Conservation (phyloP, 2,797 vertebrate genomes). For the Crax fasciolata region DNA sequence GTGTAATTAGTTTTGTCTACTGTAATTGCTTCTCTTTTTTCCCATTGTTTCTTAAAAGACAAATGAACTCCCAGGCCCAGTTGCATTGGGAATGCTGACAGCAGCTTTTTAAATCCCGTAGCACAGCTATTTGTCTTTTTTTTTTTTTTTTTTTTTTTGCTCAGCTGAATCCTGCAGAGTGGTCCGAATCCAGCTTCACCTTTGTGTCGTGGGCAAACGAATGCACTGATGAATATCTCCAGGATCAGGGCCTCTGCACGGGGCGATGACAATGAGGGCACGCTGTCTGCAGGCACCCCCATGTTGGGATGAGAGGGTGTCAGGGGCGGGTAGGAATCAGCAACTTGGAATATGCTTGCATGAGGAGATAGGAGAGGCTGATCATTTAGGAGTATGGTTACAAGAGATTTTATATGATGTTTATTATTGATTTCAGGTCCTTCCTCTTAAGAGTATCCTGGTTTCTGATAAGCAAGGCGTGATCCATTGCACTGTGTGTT, state of each 20-base stretch:
- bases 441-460: not conserved
- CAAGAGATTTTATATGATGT: not conserved
- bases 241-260: not conserved
- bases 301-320: too few species aligned
- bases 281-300: not conserved
- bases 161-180: constrained; percentile 43
- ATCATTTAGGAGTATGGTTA: not conserved
- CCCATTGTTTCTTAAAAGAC: constrained; percentile 34
- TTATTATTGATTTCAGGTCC: rapidly evolving
- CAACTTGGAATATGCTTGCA: not conserved
- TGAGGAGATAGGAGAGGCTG: not conserved
- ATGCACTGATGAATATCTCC: constrained; percentile 32
- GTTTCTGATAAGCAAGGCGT: not conserved
- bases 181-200: not conserved
- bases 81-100: constrained; percentile 29
- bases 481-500: not conserved
- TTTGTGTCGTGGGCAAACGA: not conserved
- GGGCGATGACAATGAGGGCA: not conserved
- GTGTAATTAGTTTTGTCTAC: constrained; percentile 49
- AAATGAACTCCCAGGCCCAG: constrained; percentile 53
- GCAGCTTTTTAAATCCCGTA: constrained; percentile 33
- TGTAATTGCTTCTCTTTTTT: constrained; percentile 51
- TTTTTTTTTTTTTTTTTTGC: not conserved
- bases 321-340: not conserved
- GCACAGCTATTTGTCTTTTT: constrained; percentile 42